phyloP scores from a whole-genome alignment of 92 coral and sea anemone genomes.

The Epizoanthus ramosus region DNA sequence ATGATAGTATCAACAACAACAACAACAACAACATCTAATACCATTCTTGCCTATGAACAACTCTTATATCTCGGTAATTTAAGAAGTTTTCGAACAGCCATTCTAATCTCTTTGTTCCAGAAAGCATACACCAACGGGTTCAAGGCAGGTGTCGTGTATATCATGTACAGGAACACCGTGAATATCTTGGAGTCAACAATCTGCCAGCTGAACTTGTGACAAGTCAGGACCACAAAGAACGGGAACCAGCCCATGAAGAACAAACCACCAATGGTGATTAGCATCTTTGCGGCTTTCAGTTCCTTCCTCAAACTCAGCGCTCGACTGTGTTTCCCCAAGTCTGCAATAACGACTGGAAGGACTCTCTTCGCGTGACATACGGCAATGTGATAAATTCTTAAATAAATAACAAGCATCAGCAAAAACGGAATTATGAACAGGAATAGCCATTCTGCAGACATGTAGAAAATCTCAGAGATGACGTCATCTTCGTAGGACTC shows the following conservation, averaged over 20 bases:
- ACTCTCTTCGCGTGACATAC: conserved; percentile 52
- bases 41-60: too few relatives aligned
- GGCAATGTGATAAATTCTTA: conserved; percentile 46
- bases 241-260: conserved; percentile 60
- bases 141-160: conserved; percentile 53
- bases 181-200: conserved; percentile 40
- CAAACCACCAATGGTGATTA: conserved; percentile 57
- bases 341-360: conserved; percentile 21
- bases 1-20: too few relatives aligned
- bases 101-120: conserved; percentile 55
- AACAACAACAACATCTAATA: too few relatives aligned
- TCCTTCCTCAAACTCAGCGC: conserved; percentile 44
- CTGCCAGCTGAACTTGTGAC: conserved; percentile 46
- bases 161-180: conserved; percentile 46
- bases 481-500: conserved; percentile 47
- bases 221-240: conserved; percentile 51
- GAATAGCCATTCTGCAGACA: conserved; percentile 59
- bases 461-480: conserved; percentile 48
- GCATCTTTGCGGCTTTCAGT: conserved; percentile 62
- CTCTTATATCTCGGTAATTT: not conserved
- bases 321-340: not conserved
- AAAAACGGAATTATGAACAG: conserved; percentile 52
- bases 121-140: conserved; percentile 59
- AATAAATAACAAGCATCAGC: conserved; percentile 48
- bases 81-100: conserved; percentile 29